These are phyloP conservation scores for Microchrysa polita DNA, from an alignment of 2,888 invertebrate species.

Conservation along the genomic window DNA sequence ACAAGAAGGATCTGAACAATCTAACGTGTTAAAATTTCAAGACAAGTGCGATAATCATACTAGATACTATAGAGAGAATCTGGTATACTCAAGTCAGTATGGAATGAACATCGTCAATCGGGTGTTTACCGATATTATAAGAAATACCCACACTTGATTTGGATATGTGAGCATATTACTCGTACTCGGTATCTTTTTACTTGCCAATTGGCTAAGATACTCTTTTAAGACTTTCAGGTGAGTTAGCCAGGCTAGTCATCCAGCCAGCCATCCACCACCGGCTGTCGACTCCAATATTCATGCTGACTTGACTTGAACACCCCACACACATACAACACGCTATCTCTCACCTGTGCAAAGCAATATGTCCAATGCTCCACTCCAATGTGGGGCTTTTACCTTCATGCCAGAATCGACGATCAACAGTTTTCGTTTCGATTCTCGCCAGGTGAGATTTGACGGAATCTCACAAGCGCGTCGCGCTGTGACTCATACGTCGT, in stretches of 20 bases:
- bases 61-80: too few relatives aligned
- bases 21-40: not conserved
- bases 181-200: not conserved
- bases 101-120: constrained; percentile 16
- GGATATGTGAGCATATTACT: too few relatives aligned
- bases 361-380: too few relatives aligned
- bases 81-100: constrained; percentile 23
- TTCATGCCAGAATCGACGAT: constrained; percentile 11
- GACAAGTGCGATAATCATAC: constrained; percentile 7
- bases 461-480: constrained; percentile 21
- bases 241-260: constrained; percentile 17
- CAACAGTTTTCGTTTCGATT: constrained; percentile 37
- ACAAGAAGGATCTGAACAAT: not conserved
- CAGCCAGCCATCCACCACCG: constrained; percentile 12
- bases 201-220: not conserved
- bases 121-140: constrained; percentile 2
- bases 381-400: constrained; percentile 36
- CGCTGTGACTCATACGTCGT: constrained; percentile 20
- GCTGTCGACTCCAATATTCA: not conserved
- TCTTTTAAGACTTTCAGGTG: not conserved
- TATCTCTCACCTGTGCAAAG: constrained; percentile 32
- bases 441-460: constrained; percentile 43
- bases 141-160: not conserved
- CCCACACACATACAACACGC: constrained; percentile 12
- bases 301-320: constrained; percentile 14